Evolutionary conservation across 2,797 vertebrate genomes (phyloP).

Genomic region (Poeciliopsis paucimaculata): DNA sequence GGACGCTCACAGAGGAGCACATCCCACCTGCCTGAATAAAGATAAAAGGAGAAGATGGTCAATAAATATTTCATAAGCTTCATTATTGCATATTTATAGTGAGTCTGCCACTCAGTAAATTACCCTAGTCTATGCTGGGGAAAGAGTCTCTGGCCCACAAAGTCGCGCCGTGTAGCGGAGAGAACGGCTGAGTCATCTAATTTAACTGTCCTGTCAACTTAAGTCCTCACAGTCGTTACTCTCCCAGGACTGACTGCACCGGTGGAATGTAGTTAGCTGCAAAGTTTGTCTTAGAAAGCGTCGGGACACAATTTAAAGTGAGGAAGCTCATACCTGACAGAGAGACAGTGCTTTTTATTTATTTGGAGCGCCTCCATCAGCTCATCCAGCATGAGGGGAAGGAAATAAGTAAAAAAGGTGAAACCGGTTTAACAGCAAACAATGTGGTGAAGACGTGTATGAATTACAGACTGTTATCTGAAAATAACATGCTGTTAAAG

Average conservation of each 20-base stretch:
- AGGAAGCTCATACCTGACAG: constrained; percentile 1
- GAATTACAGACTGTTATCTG: not conserved
- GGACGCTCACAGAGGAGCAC: constrained; percentile 38
- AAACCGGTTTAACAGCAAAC: not conserved
- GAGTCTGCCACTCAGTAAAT: constrained; percentile 62
- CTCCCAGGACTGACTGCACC: constrained; percentile 8
- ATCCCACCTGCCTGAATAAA: constrained; percentile 55
- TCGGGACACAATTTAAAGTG: not conserved
- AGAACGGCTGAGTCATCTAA: constrained; percentile 30
- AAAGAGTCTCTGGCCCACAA: constrained; percentile 54
- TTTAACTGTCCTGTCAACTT: constrained; percentile 36
- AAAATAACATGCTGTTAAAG: not conserved
- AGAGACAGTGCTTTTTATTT: not conserved
- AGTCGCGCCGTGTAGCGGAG: not conserved
- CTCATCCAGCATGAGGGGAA: not conserved
- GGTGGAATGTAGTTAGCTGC: constrained; percentile 18
- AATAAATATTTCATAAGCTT: constrained; percentile 72
- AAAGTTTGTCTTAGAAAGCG: constrained; percentile 24
- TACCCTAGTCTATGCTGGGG: constrained; percentile 29
- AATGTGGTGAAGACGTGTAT: not conserved
- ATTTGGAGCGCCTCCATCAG: not conserved
- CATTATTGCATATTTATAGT: constrained; percentile 71
- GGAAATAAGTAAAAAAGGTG: not conserved
- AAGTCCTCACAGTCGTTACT: constrained; percentile 1
- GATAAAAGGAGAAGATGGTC: constrained; percentile 29